Evolutionary conservation across 2,888 invertebrate genomes (phyloP).

Genomic region (Drosophila hawaiiensis): DNA sequence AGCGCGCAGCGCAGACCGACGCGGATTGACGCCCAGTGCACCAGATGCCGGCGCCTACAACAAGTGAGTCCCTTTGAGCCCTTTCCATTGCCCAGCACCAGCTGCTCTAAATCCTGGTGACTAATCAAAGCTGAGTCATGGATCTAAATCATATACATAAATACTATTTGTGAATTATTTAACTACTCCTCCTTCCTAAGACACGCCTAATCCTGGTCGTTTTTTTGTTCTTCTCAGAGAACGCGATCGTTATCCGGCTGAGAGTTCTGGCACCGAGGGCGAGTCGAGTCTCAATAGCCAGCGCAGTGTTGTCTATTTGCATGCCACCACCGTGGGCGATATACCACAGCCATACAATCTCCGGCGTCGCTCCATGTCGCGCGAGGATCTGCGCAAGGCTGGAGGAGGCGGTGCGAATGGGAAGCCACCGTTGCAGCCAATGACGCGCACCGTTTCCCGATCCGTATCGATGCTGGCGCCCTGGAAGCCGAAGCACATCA

Average conservation of each 20-base stretch:
- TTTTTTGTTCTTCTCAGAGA: slow-evolving; percentile 68
- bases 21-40: slow-evolving; percentile 47
- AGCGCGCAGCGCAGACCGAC: slow-evolving; percentile 83
- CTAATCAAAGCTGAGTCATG: too few relatives aligned
- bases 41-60: slow-evolving; percentile 50
- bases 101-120: background rate
- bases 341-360: slow-evolving; percentile 91
- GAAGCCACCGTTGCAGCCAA: slow-evolving; percentile 82
- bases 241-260: slow-evolving; percentile 84
- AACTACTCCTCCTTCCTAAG: background rate
- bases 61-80: slow-evolving; percentile 44
- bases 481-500: slow-evolving; percentile 91
- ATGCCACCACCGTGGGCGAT: slow-evolving; percentile 95
- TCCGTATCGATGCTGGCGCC: slow-evolving; percentile 94
- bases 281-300: slow-evolving; percentile 93
- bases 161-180: background rate
- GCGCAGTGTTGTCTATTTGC: slow-evolving; percentile 93
- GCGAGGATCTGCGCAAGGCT: slow-evolving; percentile 90
- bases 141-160: too few relatives aligned
- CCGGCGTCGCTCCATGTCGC: slow-evolving; percentile 89
- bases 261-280: slow-evolving; percentile 89
- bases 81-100: background rate
- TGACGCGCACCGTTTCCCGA: slow-evolving; percentile 90
- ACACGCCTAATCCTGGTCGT: fast-evolving
- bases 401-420: slow-evolving; percentile 21